phyloP scores from a whole-genome alignment of 1,140 invertebrate species.

The Phocides pigmalion region DNA sequence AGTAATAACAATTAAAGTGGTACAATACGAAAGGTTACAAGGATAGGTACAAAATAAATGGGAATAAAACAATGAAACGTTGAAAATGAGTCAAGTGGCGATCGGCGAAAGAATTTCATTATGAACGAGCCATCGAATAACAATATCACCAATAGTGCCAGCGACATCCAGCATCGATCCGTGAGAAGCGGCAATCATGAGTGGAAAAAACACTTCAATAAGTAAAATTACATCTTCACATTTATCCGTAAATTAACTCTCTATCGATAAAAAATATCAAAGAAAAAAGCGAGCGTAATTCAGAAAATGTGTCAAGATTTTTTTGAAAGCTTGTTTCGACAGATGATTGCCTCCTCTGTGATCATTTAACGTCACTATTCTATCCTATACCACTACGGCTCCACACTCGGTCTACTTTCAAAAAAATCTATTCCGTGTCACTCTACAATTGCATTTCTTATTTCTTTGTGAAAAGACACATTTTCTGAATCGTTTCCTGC shows the following conservation, averaged over 20 bases:
- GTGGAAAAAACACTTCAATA: conserved; percentile 83
- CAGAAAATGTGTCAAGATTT: conserved; percentile 84
- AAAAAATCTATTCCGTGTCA: conserved; percentile 80
- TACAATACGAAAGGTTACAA: no score
- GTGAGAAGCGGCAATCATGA: conserved; percentile 85
- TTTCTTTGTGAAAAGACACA: conserved; percentile 93
- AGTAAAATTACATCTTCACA: conserved; percentile 59
- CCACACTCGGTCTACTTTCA: conserved; percentile 81
- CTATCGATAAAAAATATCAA: conserved; percentile 40
- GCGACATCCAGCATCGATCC: conserved; percentile 76
- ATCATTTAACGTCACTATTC: conserved; percentile 42
- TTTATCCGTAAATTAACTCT: conserved; percentile 38
- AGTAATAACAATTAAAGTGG: no score
- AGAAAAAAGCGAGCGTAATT: conserved; percentile 69
- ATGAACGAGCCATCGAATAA: conserved; percentile 46
- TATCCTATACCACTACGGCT: conserved; percentile 62
- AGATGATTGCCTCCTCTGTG: conserved; percentile 80
- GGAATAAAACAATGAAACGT: neutral
- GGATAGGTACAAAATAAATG: no score
- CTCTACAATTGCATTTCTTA: conserved; percentile 60
- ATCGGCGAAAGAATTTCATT: conserved; percentile 48
- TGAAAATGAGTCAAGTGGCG: conserved; percentile 65
- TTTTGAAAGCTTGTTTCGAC: conserved; percentile 81
- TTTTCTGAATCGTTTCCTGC: conserved; percentile 88
- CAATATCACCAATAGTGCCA: conserved; percentile 77